Evolutionary conservation across 2,113 vertebrate species (phyloP), one percentile per base, ranked within the genome.

Genomic region (Hiodon alosoides): DNA sequence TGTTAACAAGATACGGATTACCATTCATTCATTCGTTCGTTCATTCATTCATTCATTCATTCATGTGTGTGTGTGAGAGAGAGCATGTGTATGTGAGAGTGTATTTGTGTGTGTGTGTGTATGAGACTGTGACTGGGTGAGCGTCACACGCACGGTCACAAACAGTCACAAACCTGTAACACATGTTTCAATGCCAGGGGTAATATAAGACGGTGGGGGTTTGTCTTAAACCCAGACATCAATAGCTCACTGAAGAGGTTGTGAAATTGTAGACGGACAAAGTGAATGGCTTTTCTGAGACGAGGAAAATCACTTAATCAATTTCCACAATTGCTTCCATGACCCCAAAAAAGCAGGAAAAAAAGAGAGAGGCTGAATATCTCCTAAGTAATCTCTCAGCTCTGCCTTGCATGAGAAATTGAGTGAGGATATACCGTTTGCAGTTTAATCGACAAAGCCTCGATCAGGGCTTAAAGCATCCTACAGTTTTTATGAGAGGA

Each of bases 1-100:
- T 98, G 86, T 14, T 79, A 80, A 77, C 74, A 81, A 71, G 9
- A 59, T 14, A 59, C 31, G 31, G 31, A 2, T 31, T 31, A 31
- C 31, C 31, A 31, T 31, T 31, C 31, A 31, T 31, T 31, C 31
- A 31, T 31, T 31, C 31, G 2, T 31, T 31, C 31, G 31, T 31
- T 31, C 31, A 31, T 31, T 31, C 31, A 31, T 31, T 31, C 0
- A 31, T 31, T 31, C 31, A 31, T 31, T 31, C 31, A 31, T 31
- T 31, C 0, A 31, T 31, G 0, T 31, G 31, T 31, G 31, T 31
- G 31, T 31, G 31, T 31, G 31, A 1, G 31, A 31, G 31, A 31
- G 31, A 1, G 31, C 2, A 31, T 31, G 0, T 31, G 31, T 31
- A 2, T 31, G 31, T 31, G 31, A 31, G 31, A 31, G 31, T 31